Evolutionary conservation across 2,797 vertebrate species (phyloP).

Genomic region (Acanthurus leucopareius): DNA sequence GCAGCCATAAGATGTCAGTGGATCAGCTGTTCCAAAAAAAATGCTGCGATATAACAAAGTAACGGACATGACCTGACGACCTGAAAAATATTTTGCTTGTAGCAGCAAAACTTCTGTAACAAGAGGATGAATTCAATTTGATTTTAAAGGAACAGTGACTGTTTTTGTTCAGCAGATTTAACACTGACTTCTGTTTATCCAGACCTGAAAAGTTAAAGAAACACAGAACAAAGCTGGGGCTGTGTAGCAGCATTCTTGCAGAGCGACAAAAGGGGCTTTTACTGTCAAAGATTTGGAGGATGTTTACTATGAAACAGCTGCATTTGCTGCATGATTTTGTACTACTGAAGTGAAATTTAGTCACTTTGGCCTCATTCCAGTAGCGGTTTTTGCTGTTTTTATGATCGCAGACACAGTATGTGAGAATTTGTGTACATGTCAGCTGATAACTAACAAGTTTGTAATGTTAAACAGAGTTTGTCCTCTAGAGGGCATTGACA

Average conservation of each 20-base stretch:
- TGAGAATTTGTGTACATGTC: too few relatives aligned
- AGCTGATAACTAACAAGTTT: too few relatives aligned
- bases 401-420: too few relatives aligned
- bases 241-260: not conserved
- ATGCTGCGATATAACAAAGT: not conserved
- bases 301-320: not conserved
- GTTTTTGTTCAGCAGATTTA: not conserved
- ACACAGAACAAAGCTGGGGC: not conserved
- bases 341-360: too few relatives aligned
- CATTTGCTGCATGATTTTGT: too few relatives aligned
- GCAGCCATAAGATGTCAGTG: too few relatives aligned
- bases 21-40: too few relatives aligned
- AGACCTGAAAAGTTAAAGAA: not conserved
- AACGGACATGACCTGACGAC: constrained; percentile 8
- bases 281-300: not conserved
- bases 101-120: not conserved
- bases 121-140: not conserved
- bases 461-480: too few relatives aligned
- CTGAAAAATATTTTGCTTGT: not conserved
- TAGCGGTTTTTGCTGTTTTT: too few relatives aligned
- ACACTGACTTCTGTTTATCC: not conserved
- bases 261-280: not conserved
- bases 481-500: too few relatives aligned
- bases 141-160: not conserved
- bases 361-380: too few relatives aligned